These are phyloP conservation scores for Meandrina meandrites DNA, from an alignment of 92 coral and sea anemone species.

Conservation along the genomic window DNA sequence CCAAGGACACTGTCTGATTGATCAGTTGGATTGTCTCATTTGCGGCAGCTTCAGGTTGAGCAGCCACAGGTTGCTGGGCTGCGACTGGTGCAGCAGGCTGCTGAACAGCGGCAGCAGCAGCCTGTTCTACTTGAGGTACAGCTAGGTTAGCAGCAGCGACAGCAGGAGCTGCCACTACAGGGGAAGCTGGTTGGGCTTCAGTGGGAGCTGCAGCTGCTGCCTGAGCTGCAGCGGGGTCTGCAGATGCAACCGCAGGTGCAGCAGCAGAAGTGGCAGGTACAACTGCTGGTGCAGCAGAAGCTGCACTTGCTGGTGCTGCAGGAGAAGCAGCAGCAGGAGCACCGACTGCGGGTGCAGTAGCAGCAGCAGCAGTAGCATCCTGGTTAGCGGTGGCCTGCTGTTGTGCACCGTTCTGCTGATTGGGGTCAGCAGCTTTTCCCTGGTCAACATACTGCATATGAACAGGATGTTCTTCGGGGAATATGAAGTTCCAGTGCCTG, in stretches of 20 bases:
- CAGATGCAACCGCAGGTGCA: neutral
- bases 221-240: neutral
- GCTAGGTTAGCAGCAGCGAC: neutral
- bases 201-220: conserved; percentile 18
- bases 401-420: conserved; percentile 24
- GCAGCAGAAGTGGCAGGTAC: conserved; percentile 39
- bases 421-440: conserved; percentile 28
- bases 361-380: conserved; percentile 40
- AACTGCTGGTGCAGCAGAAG: conserved; percentile 11
- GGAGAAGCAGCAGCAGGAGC: conserved; percentile 22
- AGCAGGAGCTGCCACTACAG: conserved; percentile 9
- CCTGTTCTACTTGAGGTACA: neutral
- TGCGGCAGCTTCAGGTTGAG: conserved; percentile 10
- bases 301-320: conserved; percentile 26
- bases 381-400: conserved; percentile 32
- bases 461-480: conserved; percentile 51
- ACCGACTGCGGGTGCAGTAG: conserved; percentile 7
- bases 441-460: conserved; percentile 15
- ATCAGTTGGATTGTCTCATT: conserved; percentile 40
- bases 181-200: neutral
- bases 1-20: conserved; percentile 29
- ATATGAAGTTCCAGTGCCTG: conserved; percentile 49
- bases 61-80: neutral
- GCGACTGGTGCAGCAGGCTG: conserved; percentile 25
- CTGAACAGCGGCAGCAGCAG: conserved; percentile 1